Base-by-base conservation (phyloP, 2,113 vertebrate genomes). In the Numida meleagris region DNA sequence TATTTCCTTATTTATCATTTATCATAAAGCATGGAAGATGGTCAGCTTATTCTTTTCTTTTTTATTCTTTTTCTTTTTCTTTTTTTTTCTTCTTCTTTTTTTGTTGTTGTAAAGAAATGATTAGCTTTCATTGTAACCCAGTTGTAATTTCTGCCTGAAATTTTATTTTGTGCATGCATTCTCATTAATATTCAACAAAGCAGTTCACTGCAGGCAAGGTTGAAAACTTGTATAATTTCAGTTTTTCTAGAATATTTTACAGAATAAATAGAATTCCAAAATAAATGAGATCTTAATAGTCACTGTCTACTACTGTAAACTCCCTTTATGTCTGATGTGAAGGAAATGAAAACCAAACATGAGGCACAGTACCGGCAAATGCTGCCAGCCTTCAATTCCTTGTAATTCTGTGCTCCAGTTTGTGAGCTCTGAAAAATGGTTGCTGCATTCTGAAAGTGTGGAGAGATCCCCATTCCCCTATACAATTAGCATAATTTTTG, bases 171-270 rank as follows among this genome's bases (percentile, higher is more conserved):
- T 63, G 9, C 5, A 3, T 72, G 18, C 66, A 4, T 53, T 81
- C 46, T 77, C 67, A 80, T 93, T 85, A 94, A 85, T 62, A 94
- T 91, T 95, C 84, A 81, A 68, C 88, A 90, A 86, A 51, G 15
- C 43, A 87, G 14, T 48, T 95, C 94, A 90, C 87, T 93, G 73
- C 79, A 91, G 76, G 43, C 58, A 74, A 91, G 40, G 57, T 70
- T 82, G 78, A 80, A 93, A 94, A 79, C 33, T 17, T 66, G 9
- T 21, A 24, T 55, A 43, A 53, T 55, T 95, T 34, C 23, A 86
- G 48, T 86, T 91, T 89, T 85, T 76, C 61, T 61, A 86, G n/a
- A 85, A 24, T 63, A 65, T 76, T 82, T n/a, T 92, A 58, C 58
- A 77, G 27, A 71, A 80, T 13, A 86, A 72, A 81, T 27, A 90